Evolutionary conservation across 2,113 vertebrate species (phyloP).

Genomic region (Takifugu bimaculatus): DNA sequence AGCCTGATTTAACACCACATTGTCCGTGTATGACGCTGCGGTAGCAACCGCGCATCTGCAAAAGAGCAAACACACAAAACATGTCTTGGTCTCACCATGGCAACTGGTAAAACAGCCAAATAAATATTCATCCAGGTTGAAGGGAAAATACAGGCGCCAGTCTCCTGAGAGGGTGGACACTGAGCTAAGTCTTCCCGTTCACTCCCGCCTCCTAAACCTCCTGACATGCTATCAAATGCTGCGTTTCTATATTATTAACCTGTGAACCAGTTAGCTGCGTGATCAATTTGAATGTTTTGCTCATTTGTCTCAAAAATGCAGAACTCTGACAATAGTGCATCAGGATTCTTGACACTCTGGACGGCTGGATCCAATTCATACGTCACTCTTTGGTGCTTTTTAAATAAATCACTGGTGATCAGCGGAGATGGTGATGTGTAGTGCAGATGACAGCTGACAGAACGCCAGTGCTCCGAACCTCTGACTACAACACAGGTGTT

Average conservation of each 20-base stretch:
- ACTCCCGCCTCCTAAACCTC: constrained; percentile 20
- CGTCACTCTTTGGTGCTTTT: too few relatives aligned
- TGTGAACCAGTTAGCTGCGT: background rate
- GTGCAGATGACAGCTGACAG: constrained; percentile 33
- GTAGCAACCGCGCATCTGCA: too few relatives aligned
- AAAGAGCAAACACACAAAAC: constrained; percentile 36
- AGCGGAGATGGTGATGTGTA: constrained; percentile 30
- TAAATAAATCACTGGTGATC: constrained; percentile 3
- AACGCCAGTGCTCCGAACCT: constrained; percentile 21
- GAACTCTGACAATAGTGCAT: too few relatives aligned
- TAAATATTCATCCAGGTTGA: constrained; percentile 24
- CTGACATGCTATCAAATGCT: constrained; percentile 7
- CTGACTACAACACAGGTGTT: constrained; percentile 11
- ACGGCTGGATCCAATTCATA: too few relatives aligned
- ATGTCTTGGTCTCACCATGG: constrained; percentile 47
- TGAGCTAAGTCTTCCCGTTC: constrained; percentile 7
- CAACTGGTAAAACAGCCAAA: constrained; percentile 48
- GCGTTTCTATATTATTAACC: background rate
- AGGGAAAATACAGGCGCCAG: constrained; percentile 7
- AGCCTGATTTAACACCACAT: too few relatives aligned
- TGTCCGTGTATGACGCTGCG: too few relatives aligned
- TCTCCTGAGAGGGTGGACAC: background rate
- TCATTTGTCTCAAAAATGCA: too few relatives aligned
- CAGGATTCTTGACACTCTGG: too few relatives aligned
- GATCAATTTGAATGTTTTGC: too few relatives aligned